phyloP scores from a whole-genome alignment of 2,113 vertebrate genomes.

The Grallaria varia region DNA sequence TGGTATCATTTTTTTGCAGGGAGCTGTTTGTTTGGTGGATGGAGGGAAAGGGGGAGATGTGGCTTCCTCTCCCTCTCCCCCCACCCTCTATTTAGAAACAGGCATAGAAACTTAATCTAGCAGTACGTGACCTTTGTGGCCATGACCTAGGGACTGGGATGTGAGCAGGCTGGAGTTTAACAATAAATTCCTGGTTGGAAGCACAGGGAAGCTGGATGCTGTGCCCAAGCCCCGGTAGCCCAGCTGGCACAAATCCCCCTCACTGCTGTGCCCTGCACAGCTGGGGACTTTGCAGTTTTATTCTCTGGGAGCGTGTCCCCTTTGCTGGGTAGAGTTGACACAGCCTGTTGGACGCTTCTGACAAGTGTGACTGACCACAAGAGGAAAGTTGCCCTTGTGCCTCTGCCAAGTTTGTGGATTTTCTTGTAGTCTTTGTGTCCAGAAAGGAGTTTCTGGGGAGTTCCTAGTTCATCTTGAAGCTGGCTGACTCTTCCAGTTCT shows the following conservation, averaged over 20 bases:
- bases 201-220: neutral
- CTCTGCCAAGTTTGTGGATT: neutral
- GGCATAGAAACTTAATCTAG: neutral
- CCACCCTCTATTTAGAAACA: neutral
- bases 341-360: neutral
- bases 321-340: neutral
- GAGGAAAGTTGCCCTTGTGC: neutral
- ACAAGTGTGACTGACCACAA: accelerated
- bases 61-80: neutral
- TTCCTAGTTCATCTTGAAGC: neutral
- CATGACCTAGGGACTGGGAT: neutral
- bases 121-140: neutral
- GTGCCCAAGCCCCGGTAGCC: neutral
- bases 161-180: neutral
- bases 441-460: neutral
- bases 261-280: neutral
- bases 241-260: neutral
- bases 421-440: neutral
- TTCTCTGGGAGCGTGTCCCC: accelerated
- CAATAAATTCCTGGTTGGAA: neutral
- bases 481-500: neutral
- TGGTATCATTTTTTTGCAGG: neutral
- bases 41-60: neutral
- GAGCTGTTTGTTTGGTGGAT: neutral
- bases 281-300: neutral